phyloP scores from a whole-genome alignment of 2,888 invertebrate species.

The Sycophila texana region DNA sequence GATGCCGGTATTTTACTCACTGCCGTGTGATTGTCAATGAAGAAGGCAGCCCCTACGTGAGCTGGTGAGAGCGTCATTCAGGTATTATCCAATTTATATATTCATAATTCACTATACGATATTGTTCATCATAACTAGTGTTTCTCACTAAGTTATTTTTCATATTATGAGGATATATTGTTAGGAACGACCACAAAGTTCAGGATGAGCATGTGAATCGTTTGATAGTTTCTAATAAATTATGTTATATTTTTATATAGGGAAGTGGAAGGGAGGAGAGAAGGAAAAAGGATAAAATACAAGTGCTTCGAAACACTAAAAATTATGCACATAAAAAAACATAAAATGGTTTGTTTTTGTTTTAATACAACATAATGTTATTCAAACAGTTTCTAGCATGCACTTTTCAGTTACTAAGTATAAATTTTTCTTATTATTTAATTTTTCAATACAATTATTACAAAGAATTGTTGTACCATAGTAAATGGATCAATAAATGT shows the following conservation, averaged over 20 bases:
- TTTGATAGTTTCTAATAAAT: conserved; percentile 52
- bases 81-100: conserved; percentile 80
- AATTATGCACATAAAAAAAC: conserved; percentile 42
- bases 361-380: conserved; percentile 33
- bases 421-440: conserved; percentile 25
- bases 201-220: conserved; percentile 55
- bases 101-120: conserved; percentile 76
- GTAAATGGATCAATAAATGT: conserved; percentile 46
- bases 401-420: conserved; percentile 34
- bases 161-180: conserved; percentile 53
- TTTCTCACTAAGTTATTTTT: conserved; percentile 69
- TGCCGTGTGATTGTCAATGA: conserved; percentile 75
- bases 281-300: conserved; percentile 50
- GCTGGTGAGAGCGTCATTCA: conserved; percentile 77
- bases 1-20: conserved; percentile 75
- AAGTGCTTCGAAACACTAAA: conserved; percentile 36
- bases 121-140: conserved; percentile 69
- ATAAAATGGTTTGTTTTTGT: conserved; percentile 24
- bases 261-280: conserved; percentile 50
- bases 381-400: conserved; percentile 41
- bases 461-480: conserved; percentile 38
- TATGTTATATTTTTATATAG: conserved; percentile 44
- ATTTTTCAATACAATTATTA: conserved; percentile 34
- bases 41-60: conserved; percentile 75
- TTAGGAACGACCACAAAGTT: conserved; percentile 55